These are phyloP conservation scores for Alloplasta piceator DNA, from an alignment of 2,888 invertebrate genomes.

Conservation along the genomic window DNA sequence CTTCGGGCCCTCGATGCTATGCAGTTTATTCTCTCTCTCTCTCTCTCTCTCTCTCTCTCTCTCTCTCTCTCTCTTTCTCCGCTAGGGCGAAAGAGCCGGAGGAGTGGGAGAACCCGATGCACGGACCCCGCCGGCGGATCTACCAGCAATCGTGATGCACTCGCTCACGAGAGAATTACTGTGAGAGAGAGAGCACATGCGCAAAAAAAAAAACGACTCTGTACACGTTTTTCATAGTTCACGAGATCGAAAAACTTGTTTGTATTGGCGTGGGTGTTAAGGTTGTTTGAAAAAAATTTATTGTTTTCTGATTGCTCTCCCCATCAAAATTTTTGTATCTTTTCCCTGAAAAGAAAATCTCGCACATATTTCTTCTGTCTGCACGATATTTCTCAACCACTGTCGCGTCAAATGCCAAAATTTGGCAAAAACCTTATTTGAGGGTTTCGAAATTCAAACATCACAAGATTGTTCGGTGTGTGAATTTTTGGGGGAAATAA, in stretches of 20 bases:
- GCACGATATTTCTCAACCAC: too few species aligned
- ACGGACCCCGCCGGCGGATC: conserved; percentile 63
- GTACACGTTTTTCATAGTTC: conserved; percentile 45
- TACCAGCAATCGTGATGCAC: conserved; percentile 61
- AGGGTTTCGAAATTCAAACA: too few species aligned
- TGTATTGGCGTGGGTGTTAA: too few species aligned
- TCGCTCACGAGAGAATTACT: conserved; percentile 30
- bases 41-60: conserved; percentile 15
- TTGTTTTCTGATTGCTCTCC: too few species aligned
- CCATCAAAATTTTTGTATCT: too few species aligned
- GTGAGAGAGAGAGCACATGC: conserved; percentile 2
- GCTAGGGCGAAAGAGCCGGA: conserved; percentile 22
- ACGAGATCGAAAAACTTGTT: conserved; percentile 30
- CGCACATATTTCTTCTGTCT: too few species aligned
- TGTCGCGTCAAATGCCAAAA: too few species aligned
- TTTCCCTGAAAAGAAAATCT: too few species aligned
- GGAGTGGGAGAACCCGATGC: conserved; percentile 35
- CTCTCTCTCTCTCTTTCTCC: conserved; percentile 26
- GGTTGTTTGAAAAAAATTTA: too few species aligned
- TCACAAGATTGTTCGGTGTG: too few species aligned
- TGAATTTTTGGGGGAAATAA: too few species aligned
- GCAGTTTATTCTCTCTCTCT: conserved; percentile 18
- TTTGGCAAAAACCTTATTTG: too few species aligned
- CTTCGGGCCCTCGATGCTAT: conserved; percentile 32
- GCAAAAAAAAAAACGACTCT: conserved; percentile 16